Evolutionary conservation across 2,888 invertebrate genomes (phyloP), one percentile per base, ranked within the genome.

Genomic region (Scaptomyza tumidula): DNA sequence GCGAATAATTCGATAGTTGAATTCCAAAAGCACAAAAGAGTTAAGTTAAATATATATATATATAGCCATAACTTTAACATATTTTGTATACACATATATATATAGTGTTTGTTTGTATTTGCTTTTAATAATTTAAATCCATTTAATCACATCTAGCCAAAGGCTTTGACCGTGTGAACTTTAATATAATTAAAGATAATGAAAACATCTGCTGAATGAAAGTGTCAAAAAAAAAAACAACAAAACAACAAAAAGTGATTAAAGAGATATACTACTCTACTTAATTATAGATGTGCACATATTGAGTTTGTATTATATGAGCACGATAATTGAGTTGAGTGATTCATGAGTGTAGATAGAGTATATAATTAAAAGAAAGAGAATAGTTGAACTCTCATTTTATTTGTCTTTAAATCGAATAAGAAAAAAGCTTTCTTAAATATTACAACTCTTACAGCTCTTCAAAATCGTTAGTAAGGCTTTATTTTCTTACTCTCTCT

Each of bases 171-270:
- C 19, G 19, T 37, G 19, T 14, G 13, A 24, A 19, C 57, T 35
- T 48, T 61, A 13, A 49, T 43, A 19, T 64, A 53, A 64, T 48
- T 48, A 64, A 48, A 19, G 55, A 16, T 58, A 58, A 49, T 58
- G 24, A 24, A 41, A 27, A 37, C 13, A 48, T 27, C 39, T 41
- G 49, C 37, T 24, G 31, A 7, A n/a, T 2, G 11, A 14, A 19
- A 54, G 10, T 29, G 16, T 13, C 14, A 10, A 55, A 53, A 64
- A 29, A 29, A 29, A 31, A 9, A 31, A 31, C 9, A 13, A 35
- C 11, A 35, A 35, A 37, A 9, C 16, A 6, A 24, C 24, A 24
- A 1, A 0, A 33, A 33, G 11, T 33, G 10, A 55, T 45, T 11
- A 6, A 52, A 7, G 31, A 35, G 35, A 11, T 35, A 13, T 13